A percentile compares a stretch with the other conserved stretches of the same genome.
Evolutionary conservation across 2,888 invertebrate species (phyloP).

Genomic region (Heliconius ethilla): DNA sequence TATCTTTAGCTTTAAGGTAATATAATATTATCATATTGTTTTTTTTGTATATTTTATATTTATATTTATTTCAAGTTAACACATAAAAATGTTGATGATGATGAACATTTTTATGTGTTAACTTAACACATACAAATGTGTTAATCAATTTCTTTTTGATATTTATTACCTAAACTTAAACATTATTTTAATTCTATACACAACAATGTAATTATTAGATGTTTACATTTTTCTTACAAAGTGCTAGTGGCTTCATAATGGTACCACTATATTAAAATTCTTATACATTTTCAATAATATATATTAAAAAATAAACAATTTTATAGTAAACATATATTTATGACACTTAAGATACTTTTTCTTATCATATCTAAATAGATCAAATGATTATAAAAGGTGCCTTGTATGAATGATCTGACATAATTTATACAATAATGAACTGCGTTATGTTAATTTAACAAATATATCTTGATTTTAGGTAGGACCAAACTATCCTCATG

Average conservation of each 20-base stretch:
- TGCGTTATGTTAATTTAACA: background rate
- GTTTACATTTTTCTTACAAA: background rate
- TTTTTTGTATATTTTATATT: background rate
- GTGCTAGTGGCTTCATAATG: no score
- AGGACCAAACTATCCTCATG: constrained; percentile 98
- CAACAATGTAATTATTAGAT: background rate
- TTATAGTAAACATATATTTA: background rate
- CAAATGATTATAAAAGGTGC: background rate
- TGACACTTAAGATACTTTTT: background rate
- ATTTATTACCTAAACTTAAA: no score
- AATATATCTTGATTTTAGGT: constrained; percentile 73
- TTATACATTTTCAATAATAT: no score
- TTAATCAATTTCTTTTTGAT: no score
- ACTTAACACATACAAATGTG: no score
- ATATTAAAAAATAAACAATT: no score
- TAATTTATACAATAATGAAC: background rate
- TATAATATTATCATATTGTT: constrained; percentile 24
- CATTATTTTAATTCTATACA: background rate
- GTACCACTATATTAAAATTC: background rate
- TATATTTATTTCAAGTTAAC: background rate
- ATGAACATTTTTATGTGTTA: no score
- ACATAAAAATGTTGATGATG: no score
- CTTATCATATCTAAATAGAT: constrained; percentile 9
- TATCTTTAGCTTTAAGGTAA: constrained; percentile 95
- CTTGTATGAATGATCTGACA: background rate